Evolutionary conservation across 2,888 invertebrate genomes (phyloP).

Genomic region (Zonitis immaculata): DNA sequence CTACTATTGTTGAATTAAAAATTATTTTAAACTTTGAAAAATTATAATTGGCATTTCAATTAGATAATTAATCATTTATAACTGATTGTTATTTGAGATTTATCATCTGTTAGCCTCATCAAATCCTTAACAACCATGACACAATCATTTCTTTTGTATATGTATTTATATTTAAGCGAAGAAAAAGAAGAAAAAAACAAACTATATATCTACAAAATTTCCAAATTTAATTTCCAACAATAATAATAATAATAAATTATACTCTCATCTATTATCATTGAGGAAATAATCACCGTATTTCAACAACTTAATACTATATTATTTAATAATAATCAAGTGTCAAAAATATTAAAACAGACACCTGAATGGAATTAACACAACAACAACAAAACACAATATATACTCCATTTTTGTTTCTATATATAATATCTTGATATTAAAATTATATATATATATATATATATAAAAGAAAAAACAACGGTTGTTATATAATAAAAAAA

Average conservation of each 20-base stretch:
- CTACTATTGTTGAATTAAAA: no score
- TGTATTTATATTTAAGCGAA: constrained; percentile 6
- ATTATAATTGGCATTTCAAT: constrained; percentile 19
- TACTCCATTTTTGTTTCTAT: constrained; percentile 36
- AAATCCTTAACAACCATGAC: constrained; percentile 11
- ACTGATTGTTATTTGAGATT: constrained; percentile 16
- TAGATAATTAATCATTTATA: constrained; percentile 19
- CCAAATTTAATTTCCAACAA: constrained; percentile 22
- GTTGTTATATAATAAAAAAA: constrained; percentile 43
- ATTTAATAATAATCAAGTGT: constrained; percentile 40
- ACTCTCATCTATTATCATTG: constrained; percentile 6
- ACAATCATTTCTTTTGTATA: constrained; percentile 5
- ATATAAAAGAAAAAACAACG: constrained; percentile 30
- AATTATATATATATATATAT: no score
- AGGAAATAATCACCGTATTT: constrained; percentile 25
- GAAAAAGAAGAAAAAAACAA: no score
- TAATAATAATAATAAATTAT: background rate
- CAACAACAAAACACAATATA: constrained; percentile 28
- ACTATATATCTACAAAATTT: constrained; percentile 7
- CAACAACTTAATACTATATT: constrained; percentile 37
- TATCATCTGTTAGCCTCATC: constrained; percentile 16
- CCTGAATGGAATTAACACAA: constrained; percentile 29
- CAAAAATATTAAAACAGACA: constrained; percentile 40
- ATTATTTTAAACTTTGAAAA: no score
- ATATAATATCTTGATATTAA: background rate